Evolutionary conservation across 1,140 invertebrate species (phyloP), one percentile per base, ranked within the genome.

Genomic region (Leptinotarsa defecta): DNA sequence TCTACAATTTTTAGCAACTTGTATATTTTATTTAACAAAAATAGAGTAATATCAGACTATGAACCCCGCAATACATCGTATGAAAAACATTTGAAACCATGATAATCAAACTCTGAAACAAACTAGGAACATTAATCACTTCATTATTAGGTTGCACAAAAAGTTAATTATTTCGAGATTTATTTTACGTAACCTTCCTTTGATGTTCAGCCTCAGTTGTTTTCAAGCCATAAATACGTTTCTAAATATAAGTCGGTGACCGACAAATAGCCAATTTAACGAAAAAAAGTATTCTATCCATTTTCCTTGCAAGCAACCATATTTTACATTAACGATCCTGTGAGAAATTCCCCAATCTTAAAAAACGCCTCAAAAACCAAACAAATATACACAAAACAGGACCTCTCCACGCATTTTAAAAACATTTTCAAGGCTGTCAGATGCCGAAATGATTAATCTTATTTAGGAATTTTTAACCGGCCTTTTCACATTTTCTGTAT

Each of bases 391-490:
- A 62, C 20, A 48, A 63, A 73, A 63, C 48, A 63, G 61, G 71
- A 52, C 61, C 71, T 73, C 71, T 63, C 71, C 71, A 73, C 71
- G 71, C 71, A 73, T 73, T 73, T 73, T 64, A 73, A 73, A 61
- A 73, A 73, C 71, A 73, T 73, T 73, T 73, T 73, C 71, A 73
- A 73, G 71, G 71, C 71, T 73, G 71, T 73, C 71, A 73, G 71
- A 64, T 24, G 61, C 71, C 71, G 71, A 73, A 64, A 73, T 73
- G 71, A 73, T 73, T 73, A 73, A 73, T 73, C 71, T 73, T 64
- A 43, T 73, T 73, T 64, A 63, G 34, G 34, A 64, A 73, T 63
- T 73, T 73, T 73, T 43, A 62, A 73, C 57, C 71, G 57, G 71
- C 57, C 62, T 64, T 73, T 73, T 73, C 63, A 73, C 61, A 20